Evolutionary conservation across 2,797 vertebrate genomes (phyloP).

Genomic region (Karalla daura): DNA sequence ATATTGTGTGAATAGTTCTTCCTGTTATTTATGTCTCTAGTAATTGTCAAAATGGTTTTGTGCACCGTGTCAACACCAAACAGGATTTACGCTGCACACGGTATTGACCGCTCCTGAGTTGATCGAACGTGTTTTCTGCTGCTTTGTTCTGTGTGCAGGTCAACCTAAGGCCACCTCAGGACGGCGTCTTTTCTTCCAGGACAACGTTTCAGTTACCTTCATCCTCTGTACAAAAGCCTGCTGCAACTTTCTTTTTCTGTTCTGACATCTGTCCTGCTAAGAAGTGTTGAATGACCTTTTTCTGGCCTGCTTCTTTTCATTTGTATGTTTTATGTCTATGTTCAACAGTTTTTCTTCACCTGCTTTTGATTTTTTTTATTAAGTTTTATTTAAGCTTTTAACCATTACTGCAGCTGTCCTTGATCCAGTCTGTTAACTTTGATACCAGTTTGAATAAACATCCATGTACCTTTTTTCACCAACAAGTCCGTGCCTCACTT

Average conservation of each 20-base stretch:
- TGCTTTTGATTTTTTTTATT: neutral
- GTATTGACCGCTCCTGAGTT: constrained; percentile 22
- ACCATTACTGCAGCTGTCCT: neutral
- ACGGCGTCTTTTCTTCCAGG: constrained; percentile 19
- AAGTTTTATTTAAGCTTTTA: neutral
- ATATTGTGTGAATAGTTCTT: no score
- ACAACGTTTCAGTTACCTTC: constrained; percentile 58
- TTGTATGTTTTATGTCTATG: constrained; percentile 28
- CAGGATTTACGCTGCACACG: neutral
- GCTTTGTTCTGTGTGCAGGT: constrained; percentile 68
- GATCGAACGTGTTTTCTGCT: constrained; percentile 31
- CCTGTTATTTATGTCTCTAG: no score
- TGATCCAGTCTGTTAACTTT: constrained; percentile 4
- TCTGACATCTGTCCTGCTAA: constrained; percentile 21
- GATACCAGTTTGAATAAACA: no score
- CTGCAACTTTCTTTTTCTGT: constrained; percentile 32
- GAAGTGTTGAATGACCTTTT: constrained; percentile 7
- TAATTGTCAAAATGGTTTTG: no score
- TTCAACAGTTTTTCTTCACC: neutral
- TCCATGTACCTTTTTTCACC: no score
- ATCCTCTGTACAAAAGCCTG: constrained; percentile 67
- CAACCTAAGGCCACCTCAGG: constrained; percentile 67
- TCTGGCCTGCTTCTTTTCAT: constrained; percentile 29
- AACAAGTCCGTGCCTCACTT: no score
- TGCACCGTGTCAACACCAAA: no score